Conservation (phyloP, 2,888 invertebrate species). For the Melipona bicolor region DNA sequence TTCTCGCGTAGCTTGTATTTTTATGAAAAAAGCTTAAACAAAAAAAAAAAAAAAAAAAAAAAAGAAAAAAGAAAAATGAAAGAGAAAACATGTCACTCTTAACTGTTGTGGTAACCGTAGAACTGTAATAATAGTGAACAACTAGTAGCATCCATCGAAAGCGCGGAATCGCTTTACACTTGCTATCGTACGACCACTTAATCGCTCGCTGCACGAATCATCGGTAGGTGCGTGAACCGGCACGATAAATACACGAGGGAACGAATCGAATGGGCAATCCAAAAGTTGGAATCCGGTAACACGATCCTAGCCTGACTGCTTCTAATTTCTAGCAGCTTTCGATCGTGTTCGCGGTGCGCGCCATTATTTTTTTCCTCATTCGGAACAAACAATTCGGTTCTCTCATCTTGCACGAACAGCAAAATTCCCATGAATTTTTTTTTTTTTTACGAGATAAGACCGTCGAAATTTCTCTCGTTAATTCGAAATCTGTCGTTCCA, state of each 20-base stretch:
- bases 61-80: neutral
- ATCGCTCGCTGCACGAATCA: slow-evolving; percentile 39
- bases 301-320: slow-evolving; percentile 44
- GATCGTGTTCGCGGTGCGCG: neutral
- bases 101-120: neutral
- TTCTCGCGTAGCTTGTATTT: neutral
- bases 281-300: slow-evolving; percentile 49
- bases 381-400: neutral
- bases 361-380: neutral
- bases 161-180: slow-evolving; percentile 33
- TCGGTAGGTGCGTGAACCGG: slow-evolving; percentile 26
- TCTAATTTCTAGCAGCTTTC: slow-evolving; percentile 40
- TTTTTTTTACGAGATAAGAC: neutral
- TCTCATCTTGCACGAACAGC: neutral
- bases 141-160: slow-evolving; percentile 29
- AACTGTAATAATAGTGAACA: slow-evolving; percentile 22
- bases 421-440: neutral
- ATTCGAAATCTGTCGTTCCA: neutral
- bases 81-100: neutral
- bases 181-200: slow-evolving; percentile 45
- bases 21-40: neutral
- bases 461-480: neutral
- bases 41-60: no score
- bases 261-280: slow-evolving; percentile 54
- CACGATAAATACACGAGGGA: slow-evolving; percentile 50